Conservation (phyloP, 2,797 vertebrate genomes). For the Sebastes iracundus region DNA sequence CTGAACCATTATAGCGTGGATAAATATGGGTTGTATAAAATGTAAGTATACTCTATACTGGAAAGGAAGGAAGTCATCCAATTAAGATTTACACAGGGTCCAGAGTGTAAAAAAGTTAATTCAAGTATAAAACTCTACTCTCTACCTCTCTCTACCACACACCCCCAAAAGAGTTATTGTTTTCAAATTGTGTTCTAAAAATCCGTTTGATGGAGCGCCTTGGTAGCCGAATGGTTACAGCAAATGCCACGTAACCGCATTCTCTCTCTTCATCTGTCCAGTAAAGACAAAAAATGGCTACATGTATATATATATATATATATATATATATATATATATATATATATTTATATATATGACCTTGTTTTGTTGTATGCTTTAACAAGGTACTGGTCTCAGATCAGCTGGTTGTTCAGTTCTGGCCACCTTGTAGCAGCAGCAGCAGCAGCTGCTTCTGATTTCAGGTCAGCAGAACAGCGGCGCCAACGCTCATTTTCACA, state of each 20-base stretch:
- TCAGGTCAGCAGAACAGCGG: background rate
- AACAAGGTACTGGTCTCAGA: background rate
- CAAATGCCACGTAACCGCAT: no score
- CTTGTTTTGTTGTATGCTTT: background rate
- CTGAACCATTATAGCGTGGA: background rate
- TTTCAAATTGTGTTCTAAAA: background rate
- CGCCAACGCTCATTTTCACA: background rate
- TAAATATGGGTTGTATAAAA: conserved; percentile 17
- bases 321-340: no score
- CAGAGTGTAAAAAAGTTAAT: background rate
- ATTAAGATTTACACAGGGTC: background rate
- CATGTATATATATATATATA: no score
- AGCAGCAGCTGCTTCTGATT: background rate
- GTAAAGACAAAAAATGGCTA: no score
- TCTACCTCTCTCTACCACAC: background rate
- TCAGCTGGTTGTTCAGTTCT: background rate
- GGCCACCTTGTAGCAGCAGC: background rate
- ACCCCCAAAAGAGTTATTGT: background rate
- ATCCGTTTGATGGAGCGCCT: background rate
- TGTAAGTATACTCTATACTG: background rate
- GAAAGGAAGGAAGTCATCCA: background rate
- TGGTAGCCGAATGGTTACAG: no score
- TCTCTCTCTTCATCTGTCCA: no score
- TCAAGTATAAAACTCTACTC: background rate
- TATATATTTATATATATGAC: no score